Base-by-base conservation (phyloP, 2,888 invertebrate genomes). In the Heliconius sara region DNA sequence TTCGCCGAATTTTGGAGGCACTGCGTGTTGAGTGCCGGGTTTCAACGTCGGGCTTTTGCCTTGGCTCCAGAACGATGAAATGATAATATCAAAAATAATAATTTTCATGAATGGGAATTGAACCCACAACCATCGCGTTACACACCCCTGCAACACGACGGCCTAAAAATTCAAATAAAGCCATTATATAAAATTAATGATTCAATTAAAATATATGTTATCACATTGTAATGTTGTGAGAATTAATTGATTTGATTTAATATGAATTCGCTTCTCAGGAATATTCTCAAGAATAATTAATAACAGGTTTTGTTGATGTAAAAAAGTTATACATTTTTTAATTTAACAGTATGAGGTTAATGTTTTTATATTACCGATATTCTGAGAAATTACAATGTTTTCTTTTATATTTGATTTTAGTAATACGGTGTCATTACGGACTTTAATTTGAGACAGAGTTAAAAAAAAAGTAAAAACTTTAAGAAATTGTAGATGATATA, bases 191-290 rank as follows among this genome's bases (percentile, higher is more conserved):
- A 27, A 67, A 34, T 65, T 27, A 72, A 52, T 57, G 22, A 74
- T 9, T 25, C 60, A 39, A 27, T 25, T 65, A 25, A 43, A 65
- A 75, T 75, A 27, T 65, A 27, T 65, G 25, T 66, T 47, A 75
- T 43, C 63, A 75, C 66, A 19, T 39, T n/a, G 25, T 5, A 47
- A 43, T 68, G 7, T 60, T 39, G 25, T 27, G n/a, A 60, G 60
- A 60, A 39, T 73, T 52, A 39, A 73, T 73, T 60, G 73, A 73
- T 73, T 34, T 34, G 34, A 60, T 73, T 60, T 34, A 34, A 73
- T 72, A 57, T 34, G 39, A 43, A 68, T 43, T 70, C 13, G n/a
- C n/a, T 43, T 70, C 39, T 70, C 25, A 25, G n/a, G n/a, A 70
- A 25, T 13, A 13, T 43, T 43, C 4, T n/a, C 43, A 70, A 9